phyloP scores from a whole-genome alignment of 2,113 vertebrate genomes.

The Tragelaphus buxtoni region DNA sequence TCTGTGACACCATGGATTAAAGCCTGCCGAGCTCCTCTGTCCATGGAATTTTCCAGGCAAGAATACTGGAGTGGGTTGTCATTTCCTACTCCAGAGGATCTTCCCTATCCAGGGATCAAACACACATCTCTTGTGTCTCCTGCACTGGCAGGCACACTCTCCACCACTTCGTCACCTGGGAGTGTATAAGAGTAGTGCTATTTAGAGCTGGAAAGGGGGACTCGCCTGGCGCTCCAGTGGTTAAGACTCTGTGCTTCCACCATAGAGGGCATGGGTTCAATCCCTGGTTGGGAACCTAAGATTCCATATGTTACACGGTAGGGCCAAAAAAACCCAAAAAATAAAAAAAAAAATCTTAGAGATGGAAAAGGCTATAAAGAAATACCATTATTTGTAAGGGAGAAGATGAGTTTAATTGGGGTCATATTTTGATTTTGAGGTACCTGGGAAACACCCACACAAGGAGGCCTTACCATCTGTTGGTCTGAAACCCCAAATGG shows the following conservation, averaged over 20 bases:
- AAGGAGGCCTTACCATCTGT: background rate
- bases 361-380: background rate
- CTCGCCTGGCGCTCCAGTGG: background rate
- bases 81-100: background rate
- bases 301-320: background rate
- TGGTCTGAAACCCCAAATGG: background rate
- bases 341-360: background rate
- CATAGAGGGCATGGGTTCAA: background rate
- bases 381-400: background rate
- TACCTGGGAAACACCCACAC: background rate
- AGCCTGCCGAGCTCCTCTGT: background rate
- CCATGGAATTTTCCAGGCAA: background rate
- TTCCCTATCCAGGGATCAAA: background rate
- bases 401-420: background rate
- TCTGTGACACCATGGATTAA: background rate
- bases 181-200: background rate
- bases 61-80: background rate
- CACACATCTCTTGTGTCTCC: background rate
- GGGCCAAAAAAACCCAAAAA: accelerated
- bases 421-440: background rate
- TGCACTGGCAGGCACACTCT: background rate
- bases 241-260: background rate
- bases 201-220: background rate
- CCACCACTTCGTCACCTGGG: background rate
- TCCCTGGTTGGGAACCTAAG: background rate